Percentiles rank a stretch among this genome's conserved stretches.
Conservation (phyloP, 2,113 vertebrate genomes). For the Hydropotes inermis region DNA sequence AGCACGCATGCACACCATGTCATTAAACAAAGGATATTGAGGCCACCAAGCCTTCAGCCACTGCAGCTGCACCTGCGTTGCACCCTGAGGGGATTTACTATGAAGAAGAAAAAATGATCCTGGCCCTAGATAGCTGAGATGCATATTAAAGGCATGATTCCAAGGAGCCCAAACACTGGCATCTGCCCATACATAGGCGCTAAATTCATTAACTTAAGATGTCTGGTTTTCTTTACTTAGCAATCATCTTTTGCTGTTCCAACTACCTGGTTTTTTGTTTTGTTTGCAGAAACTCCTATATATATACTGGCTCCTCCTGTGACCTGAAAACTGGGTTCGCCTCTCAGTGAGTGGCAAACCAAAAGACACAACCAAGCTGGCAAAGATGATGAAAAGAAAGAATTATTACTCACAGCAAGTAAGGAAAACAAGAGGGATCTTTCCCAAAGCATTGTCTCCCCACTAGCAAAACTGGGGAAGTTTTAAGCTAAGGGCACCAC, state of each 20-base stretch:
- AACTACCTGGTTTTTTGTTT: background rate
- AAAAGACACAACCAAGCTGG: background rate
- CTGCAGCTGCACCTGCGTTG: background rate
- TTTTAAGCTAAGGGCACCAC: background rate
- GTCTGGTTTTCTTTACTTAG: background rate
- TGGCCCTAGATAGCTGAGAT: background rate
- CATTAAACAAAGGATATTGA: background rate
- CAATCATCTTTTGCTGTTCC: background rate
- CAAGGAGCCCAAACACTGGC: background rate
- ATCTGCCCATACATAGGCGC: background rate
- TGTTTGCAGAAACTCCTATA: background rate
- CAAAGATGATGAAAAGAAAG: background rate
- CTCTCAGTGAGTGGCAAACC: background rate
- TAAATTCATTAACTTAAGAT: background rate
- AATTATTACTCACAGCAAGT: background rate
- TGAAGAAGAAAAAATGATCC: background rate
- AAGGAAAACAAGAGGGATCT: background rate
- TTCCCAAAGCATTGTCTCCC: background rate
- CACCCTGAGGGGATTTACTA: background rate
- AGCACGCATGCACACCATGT: rapidly evolving
- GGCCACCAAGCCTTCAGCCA: background rate
- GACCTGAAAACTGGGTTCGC: background rate
- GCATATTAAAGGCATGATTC: background rate
- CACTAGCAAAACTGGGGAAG: background rate
- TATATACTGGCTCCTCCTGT: background rate